phyloP scores from a whole-genome alignment of 2,113 vertebrate species.

The Scalopus aquaticus region DNA sequence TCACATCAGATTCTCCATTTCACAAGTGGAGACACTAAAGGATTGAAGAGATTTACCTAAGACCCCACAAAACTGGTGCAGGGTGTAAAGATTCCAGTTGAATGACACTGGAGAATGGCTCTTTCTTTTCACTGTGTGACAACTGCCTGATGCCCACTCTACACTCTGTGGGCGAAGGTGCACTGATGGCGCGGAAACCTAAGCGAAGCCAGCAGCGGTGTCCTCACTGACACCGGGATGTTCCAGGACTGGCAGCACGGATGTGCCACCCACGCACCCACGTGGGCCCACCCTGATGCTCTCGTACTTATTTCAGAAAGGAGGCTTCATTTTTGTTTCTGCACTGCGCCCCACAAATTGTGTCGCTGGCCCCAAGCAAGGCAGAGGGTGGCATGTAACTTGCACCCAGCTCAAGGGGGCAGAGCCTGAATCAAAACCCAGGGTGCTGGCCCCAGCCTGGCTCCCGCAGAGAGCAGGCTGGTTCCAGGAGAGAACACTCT shows the following conservation, averaged over 20 bases:
- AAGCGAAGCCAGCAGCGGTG: background rate
- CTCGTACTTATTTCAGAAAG: background rate
- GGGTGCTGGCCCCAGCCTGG: background rate
- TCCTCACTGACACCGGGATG: no score
- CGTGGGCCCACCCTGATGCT: no score
- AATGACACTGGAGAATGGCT: no score
- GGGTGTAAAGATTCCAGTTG: no score
- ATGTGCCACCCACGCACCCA: no score
- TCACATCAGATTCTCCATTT: background rate
- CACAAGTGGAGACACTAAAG: background rate
- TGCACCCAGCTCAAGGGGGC: background rate
- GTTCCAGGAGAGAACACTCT: background rate
- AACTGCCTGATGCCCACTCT: background rate
- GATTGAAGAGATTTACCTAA: background rate
- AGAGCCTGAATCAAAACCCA: background rate
- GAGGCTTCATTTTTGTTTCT: background rate
- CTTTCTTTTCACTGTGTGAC: background rate
- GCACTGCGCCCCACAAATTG: background rate
- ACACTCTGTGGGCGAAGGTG: background rate
- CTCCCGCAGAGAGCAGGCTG: background rate
- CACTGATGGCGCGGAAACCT: background rate
- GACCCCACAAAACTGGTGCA: background rate
- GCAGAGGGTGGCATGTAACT: background rate
- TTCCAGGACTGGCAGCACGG: background rate
- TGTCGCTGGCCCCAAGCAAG: background rate